Base-by-base conservation (phyloP, 2,888 invertebrate species). In the Pyralis farinalis region DNA sequence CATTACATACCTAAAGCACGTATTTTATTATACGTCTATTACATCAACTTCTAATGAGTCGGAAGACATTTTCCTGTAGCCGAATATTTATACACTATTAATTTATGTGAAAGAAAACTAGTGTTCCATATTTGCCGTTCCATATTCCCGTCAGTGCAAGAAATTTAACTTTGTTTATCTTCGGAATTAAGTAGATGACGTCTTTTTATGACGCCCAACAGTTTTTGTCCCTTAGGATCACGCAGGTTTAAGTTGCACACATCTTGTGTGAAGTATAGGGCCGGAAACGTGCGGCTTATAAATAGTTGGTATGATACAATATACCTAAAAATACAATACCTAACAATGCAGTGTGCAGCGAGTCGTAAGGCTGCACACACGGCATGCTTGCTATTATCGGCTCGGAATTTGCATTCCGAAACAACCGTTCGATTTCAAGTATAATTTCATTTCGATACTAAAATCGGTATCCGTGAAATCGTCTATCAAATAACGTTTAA, bases 231-330 rank as follows among this genome's bases (percentile, higher is more conserved):
- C 29, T 12, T 7, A 9, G 36, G 36, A 20, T 37, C 7, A 10
- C 16, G 21, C 16, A 27, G 36, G 29, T 29, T 29, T 1, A 29
- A 20, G 29, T 29, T 32, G 25, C 33, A 63, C 67, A 69, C 69
- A 67, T 63, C 58, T 63, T 59, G 51, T 48, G 58, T 66, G 56
- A 58, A 51, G 54, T 49, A 59, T 53, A 49, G 56, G 60, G 58
- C 51, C 53, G 52, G 66, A 65, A 71, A 63, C 68, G 69, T 67
- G 58, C 55, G 55, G 60, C n/a, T 65, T 70, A 71, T 72, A 76
- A 71, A 75, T 76, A 66, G 60, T 60, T 58, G 52, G 56, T 55
- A 63, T 61, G 62, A 69, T 71, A 74, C 71, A 73, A 71, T 64
- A 65, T 55, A 55, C 49, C 46, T 16, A 16, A 3, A 3, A 25